A percentile compares a stretch with the other conserved stretches of the same genome.
These are phyloP conservation scores for Astropecten irregularis DNA, from an alignment of 53 echinoderm and acorn worm genomes.

Conservation along the genomic window DNA sequence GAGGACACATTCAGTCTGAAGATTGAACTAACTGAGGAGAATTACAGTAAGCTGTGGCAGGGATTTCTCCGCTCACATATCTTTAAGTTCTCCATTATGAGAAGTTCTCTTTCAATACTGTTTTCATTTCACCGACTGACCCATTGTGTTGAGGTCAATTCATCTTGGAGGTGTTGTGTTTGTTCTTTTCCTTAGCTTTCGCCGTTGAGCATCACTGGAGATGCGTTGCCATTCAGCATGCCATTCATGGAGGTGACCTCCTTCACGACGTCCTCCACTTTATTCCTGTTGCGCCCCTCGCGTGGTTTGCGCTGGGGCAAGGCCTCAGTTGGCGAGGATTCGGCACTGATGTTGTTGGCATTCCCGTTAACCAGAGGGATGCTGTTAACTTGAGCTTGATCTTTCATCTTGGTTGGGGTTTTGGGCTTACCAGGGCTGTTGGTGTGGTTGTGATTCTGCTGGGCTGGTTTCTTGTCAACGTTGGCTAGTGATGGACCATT, in stretches of 20 bases:
- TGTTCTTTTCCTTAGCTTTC: neutral
- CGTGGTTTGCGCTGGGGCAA: conserved; percentile 61
- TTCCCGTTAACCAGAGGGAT: conserved; percentile 52
- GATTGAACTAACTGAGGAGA: no score
- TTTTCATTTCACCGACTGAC: neutral
- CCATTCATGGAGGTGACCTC: conserved; percentile 49
- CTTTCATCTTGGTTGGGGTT: neutral
- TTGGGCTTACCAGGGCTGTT: neutral
- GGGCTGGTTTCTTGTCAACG: neutral
- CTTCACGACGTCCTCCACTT: conserved; percentile 27
- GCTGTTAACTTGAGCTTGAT: neutral
- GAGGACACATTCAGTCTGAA: neutral
- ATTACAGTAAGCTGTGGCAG: no score
- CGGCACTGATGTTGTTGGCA: conserved; percentile 12
- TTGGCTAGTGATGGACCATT: conserved; percentile 12
- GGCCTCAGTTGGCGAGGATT: conserved; percentile 7
- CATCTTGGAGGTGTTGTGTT: neutral
- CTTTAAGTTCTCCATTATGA: neutral
- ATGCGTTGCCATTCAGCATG: conserved; percentile 36
- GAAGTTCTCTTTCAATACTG: neutral
- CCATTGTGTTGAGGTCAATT: neutral
- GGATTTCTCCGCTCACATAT: no score
- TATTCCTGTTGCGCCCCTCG: conserved; percentile 30
- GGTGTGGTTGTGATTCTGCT: conserved; percentile 9
- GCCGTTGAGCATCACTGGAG: conserved; percentile 26